These are phyloP conservation scores for Macrosoma leucophasiata DNA, from an alignment of 2,888 invertebrate genomes.

Conservation along the genomic window DNA sequence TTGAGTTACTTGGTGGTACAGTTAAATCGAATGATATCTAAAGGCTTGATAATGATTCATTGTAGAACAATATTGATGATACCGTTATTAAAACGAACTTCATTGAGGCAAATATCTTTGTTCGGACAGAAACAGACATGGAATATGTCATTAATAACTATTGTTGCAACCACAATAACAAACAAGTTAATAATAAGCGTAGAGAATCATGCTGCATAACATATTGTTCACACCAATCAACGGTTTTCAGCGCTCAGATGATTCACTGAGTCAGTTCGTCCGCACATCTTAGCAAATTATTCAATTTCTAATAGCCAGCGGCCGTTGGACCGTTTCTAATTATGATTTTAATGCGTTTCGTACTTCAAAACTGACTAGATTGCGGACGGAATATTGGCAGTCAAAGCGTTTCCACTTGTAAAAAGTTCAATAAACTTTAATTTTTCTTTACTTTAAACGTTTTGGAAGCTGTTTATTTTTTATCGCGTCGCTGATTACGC, in stretches of 20 bases:
- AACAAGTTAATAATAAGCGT: conserved; percentile 1
- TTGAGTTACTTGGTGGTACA: too few relatives aligned
- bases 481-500: too few relatives aligned
- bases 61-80: too few relatives aligned
- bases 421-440: conserved; percentile 34
- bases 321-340: conserved; percentile 25
- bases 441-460: conserved; percentile 42
- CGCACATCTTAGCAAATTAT: conserved; percentile 7
- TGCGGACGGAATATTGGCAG: conserved; percentile 28
- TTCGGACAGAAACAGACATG: too few relatives aligned
- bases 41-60: too few relatives aligned
- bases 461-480: conserved; percentile 53
- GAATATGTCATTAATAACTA: too few relatives aligned
- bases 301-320: conserved; percentile 2
- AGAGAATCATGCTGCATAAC: conserved; percentile 4
- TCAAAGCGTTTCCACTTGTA: conserved; percentile 14
- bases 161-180: neutral
- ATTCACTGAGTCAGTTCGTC: conserved; percentile 7
- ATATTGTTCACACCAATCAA: conserved; percentile 12
- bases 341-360: conserved; percentile 28
- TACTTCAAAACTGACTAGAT: conserved; percentile 20
- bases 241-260: conserved; percentile 7
- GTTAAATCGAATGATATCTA: too few relatives aligned
- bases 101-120: too few relatives aligned
- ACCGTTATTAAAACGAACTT: too few relatives aligned